A percentile compares a stretch with the other conserved stretches of the same genome.
Conservation (phyloP, 2,113 vertebrate genomes). For the Butorides virescens region DNA sequence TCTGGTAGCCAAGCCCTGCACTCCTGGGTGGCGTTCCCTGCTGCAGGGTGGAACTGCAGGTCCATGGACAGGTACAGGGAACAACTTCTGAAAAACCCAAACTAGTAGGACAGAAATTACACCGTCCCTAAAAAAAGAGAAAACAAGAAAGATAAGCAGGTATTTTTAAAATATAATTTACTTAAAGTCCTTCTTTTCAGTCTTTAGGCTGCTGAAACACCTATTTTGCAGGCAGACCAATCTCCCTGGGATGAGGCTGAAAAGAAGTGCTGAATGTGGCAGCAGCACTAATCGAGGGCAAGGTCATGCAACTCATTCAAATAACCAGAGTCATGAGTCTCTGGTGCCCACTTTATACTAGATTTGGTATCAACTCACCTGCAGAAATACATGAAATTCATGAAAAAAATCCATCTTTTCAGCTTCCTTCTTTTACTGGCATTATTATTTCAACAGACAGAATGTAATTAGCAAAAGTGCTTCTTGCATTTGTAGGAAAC, state of each 20-base stretch:
- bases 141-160: background rate
- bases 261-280: background rate
- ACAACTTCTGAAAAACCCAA: background rate
- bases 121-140: background rate
- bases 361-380: background rate
- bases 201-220: background rate
- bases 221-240: background rate
- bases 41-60: background rate
- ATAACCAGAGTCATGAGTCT: background rate
- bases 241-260: background rate
- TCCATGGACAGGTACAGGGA: background rate
- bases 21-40: rapidly evolving
- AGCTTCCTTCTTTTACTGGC: background rate
- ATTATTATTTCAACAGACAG: background rate
- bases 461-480: constrained; percentile 15
- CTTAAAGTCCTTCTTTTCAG: background rate
- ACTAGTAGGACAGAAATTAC: background rate
- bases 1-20: rapidly evolving
- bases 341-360: background rate
- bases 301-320: background rate
- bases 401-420: background rate
- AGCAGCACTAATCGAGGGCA: background rate
- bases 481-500: background rate
- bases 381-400: background rate
- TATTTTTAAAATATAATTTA: background rate